A percentile compares a stretch with the other conserved stretches of the same genome.
These are phyloP conservation scores for Paramuricea clavata DNA, from an alignment of 92 coral and sea anemone genomes.

Conservation along the genomic window DNA sequence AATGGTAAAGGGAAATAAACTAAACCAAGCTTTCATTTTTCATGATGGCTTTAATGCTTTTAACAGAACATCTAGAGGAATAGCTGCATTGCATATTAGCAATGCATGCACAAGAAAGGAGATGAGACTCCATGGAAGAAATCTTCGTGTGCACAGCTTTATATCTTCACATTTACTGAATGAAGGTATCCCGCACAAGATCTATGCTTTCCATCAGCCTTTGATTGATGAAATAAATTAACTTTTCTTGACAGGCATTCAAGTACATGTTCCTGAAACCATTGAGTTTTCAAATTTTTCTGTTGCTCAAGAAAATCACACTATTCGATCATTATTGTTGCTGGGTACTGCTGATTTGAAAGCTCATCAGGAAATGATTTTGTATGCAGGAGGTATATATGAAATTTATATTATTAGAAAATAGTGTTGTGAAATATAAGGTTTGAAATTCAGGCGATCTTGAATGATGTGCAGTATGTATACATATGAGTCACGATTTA, in stretches of 20 bases:
- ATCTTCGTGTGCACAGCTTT: not conserved
- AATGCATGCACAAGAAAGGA: not conserved
- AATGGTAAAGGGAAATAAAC: not conserved
- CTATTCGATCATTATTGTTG: too few species aligned
- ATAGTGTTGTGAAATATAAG: too few species aligned
- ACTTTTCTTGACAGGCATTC: not conserved
- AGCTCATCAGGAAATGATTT: conserved; percentile 4
- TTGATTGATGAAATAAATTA: not conserved
- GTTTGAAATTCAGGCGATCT: too few species aligned
- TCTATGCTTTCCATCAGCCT: conserved; percentile 8
- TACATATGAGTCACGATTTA: too few species aligned
- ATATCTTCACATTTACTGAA: not conserved
- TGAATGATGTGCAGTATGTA: too few species aligned
- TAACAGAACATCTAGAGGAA: not conserved
- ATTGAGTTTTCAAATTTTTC: too few species aligned
- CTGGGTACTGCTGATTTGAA: conserved; percentile 10
- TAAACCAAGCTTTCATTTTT: not conserved
- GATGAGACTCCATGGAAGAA: not conserved
- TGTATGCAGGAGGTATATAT: conserved; percentile 20
- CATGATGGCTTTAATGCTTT: conserved; percentile 35
- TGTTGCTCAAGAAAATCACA: too few species aligned
- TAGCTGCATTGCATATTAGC: conserved; percentile 5
- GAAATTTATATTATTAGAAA: conserved; percentile 9
- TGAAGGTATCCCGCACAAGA: not conserved
- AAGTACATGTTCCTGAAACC: not conserved